Conservation (phyloP, 2,888 invertebrate species). For the Villa cingulata region DNA sequence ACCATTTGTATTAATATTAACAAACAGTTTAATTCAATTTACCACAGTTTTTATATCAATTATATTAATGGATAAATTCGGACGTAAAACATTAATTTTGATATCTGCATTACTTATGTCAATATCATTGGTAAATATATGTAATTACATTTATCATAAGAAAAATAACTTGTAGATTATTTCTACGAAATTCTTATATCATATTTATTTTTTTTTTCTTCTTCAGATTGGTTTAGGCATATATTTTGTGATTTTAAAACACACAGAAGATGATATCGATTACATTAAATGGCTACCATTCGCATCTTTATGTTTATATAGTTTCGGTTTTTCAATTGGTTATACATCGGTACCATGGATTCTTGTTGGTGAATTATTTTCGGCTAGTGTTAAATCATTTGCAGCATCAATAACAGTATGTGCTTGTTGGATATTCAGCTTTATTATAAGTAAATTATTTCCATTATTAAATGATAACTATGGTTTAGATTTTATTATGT, state of each 20-base stretch:
- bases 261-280: background rate
- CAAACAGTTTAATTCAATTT: background rate
- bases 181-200: too few species aligned
- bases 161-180: too few species aligned
- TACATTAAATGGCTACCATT: background rate
- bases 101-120: background rate
- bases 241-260: background rate
- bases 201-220: background rate
- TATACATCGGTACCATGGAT: slow-evolving; percentile 62
- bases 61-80: background rate
- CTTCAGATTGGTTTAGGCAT: background rate
- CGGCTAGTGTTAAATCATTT: slow-evolving; percentile 50
- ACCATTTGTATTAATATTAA: background rate
- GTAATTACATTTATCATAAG: too few species aligned
- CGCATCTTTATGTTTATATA: background rate
- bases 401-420: slow-evolving; percentile 24
- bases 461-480: background rate
- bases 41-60: background rate
- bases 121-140: background rate
- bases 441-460: background rate
- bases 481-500: background rate
- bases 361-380: slow-evolving; percentile 60
- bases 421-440: background rate
- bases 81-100: background rate
- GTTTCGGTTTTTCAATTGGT: slow-evolving; percentile 31